Base-by-base conservation (phyloP, 2,888 invertebrate genomes). In the Asteroscopus sphinx region DNA sequence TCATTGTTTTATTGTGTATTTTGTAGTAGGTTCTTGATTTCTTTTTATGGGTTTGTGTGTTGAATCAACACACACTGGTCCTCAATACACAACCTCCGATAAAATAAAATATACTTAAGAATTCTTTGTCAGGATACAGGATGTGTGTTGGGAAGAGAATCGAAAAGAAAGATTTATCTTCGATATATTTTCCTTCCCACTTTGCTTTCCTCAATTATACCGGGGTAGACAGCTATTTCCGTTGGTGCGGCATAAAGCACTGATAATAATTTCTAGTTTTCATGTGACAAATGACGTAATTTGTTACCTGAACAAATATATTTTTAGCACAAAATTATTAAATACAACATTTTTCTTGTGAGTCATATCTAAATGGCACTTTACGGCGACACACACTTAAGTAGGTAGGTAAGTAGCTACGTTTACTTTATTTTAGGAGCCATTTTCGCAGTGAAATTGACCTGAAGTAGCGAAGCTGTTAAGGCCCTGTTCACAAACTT, bases 131-230 rank as follows among this genome's bases (percentile, higher is more conserved):
- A 51, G 58, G 25, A 46, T 57, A 32, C 48, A 36, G 44, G 52
- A 52, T 42, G 48, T 59, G 40, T 47, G 67, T 42, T n/a, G 44
- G 41, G 47, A 57, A 51, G 28, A 41, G 37, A 60, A 64, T 53
- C 42, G 46, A 60, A 55, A 60, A 53, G 32, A 55, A 65, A 51
- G 45, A 64, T 68, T 64, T 61, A 61, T 69, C 42, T 65, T 40
- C 47, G 36, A 68, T 61, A 71, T 68, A 44, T 71, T 71, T 60
- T 58, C 35, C 45, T 48, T 45, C 26, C 33, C 25, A 40, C 33
- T 46, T 54, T 58, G 13, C 54, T 71, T 71, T 61, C 68, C 55
- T 65, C 57, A 71, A 71, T 71, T 71, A 71, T 61, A 51, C 41
- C 28, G 37, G 42, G 47, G 40, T 52, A 13, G 58, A 56, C 61